phyloP scores from a whole-genome alignment of 2,888 invertebrate species.

The Torymus auratus region DNA sequence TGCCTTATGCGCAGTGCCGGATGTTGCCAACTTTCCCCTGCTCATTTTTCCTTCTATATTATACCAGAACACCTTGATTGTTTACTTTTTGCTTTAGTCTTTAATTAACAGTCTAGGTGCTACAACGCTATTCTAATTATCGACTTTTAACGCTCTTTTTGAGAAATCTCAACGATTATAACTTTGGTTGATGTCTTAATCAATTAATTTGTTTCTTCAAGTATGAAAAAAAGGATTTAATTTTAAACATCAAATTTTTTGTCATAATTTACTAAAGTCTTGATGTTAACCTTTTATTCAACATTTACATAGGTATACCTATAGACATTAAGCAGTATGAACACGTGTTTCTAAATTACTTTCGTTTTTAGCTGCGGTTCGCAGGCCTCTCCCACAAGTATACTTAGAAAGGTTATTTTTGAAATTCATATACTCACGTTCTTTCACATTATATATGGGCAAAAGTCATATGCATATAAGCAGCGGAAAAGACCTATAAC shows the following conservation, averaged over 20 bases:
- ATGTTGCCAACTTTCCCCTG: constrained; percentile 42
- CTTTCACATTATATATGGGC: constrained; percentile 5
- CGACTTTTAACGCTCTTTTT: too few relatives aligned
- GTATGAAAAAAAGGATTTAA: too few relatives aligned
- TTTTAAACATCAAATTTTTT: too few relatives aligned
- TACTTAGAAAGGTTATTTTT: not conserved
- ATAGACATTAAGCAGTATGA: too few relatives aligned
- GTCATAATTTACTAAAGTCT: too few relatives aligned
- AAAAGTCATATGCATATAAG: not conserved
- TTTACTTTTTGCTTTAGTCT: constrained; percentile 1
- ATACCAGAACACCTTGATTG: not conserved
- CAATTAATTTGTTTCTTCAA: too few relatives aligned
- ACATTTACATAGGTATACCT: too few relatives aligned
- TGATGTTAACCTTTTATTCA: too few relatives aligned
- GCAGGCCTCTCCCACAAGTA: not conserved
- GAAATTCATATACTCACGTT: not conserved
- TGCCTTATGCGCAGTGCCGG: constrained; percentile 32
- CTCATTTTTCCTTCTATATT: constrained; percentile 37
- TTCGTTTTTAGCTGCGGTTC: not conserved
- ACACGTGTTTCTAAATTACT: too few relatives aligned
- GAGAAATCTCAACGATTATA: too few relatives aligned
- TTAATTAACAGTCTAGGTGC: not conserved
- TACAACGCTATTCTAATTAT: too few relatives aligned
- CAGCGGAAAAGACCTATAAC: constrained; percentile 20
- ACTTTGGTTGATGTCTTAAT: too few relatives aligned